Base-by-base conservation (phyloP, 2,888 invertebrate genomes). In the Heliconius cydno region DNA sequence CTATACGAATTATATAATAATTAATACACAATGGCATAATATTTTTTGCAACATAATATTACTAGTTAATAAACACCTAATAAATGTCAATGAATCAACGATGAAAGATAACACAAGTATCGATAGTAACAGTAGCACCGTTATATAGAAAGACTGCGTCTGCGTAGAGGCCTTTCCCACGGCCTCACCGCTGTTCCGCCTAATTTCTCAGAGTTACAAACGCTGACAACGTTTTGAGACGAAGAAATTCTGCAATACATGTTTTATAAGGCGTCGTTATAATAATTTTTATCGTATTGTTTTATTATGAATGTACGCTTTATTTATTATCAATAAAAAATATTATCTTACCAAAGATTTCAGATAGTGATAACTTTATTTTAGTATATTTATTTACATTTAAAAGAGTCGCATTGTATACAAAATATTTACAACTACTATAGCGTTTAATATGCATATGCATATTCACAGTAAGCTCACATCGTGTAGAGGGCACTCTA, bases 391-490 rank as follows among this genome's bases (percentile, higher is more conserved):
- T 71, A 34, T 63, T 25, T 71, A 77, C 38, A 34, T 10, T 30
- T 46, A 65, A 15, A 78, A 72, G 67, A 19, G 38, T 78, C 15
- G 65, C 46, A 22, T 68, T 65, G 30, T 70, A 63, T 12, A 76
- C 30, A 68, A 15, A 52, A 79, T 90, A 90, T 63, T 87, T 88
- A 90, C 90, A 90, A 88, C 88, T 57, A 57, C 57, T 88, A 89
- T 86, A 83, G 85, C 84, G 85, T 77, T 85, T 85, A 83, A 83
- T 84, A 88, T 89, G 90, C 88, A 86, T 46, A 15, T 88, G 89
- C 90, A 86, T 46, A 15, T 88, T 89, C 90, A 88, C 90, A 88
- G 85, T 89, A 88, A 88, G 89, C 91, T 92, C 88, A 91, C 91
- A 86, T 90, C 84, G 87, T 86, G 90, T 73, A 57, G 75, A 79